phyloP scores from a whole-genome alignment of 64 coral and sea anemone genomes.

The Actinia tenebrosa region DNA sequence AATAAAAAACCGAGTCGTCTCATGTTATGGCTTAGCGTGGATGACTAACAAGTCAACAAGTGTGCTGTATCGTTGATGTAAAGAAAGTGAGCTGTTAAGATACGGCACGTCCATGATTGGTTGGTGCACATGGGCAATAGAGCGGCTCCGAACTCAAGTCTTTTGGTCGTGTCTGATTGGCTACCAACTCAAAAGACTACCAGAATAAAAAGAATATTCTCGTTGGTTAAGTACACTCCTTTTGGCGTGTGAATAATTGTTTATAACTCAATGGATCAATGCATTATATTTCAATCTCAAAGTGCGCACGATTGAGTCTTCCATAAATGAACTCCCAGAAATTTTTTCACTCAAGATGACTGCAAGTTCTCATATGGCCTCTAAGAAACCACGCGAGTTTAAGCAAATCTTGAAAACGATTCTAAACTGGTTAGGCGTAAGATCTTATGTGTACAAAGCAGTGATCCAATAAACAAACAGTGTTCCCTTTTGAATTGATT shows the following conservation, averaged over 20 bases:
- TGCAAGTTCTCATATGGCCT: no score
- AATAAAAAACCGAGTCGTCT: background rate
- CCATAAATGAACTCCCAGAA: background rate
- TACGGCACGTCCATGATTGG: background rate
- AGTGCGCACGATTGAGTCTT: background rate
- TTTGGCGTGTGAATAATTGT: background rate
- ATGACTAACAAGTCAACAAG: background rate
- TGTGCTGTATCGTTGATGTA: background rate
- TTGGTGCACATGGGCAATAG: background rate
- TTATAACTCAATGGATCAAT: background rate
- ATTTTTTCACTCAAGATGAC: background rate
- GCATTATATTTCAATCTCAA: background rate
- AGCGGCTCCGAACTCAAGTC: background rate
- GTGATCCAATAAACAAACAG: constrained; percentile 17
- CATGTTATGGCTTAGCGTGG: background rate
- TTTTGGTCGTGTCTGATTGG: background rate
- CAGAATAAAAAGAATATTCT: background rate
- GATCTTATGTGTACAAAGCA: background rate
- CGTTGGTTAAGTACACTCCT: background rate
- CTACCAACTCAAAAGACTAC: background rate
- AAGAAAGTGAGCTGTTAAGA: background rate
- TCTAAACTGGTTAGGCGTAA: background rate
- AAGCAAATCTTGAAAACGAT: background rate
- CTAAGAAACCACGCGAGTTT: no score
- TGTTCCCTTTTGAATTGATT: background rate